A percentile compares a stretch with the other conserved stretches of the same genome.
Evolutionary conservation across 2,797 vertebrate species (phyloP).

Genomic region (Falco concolor): DNA sequence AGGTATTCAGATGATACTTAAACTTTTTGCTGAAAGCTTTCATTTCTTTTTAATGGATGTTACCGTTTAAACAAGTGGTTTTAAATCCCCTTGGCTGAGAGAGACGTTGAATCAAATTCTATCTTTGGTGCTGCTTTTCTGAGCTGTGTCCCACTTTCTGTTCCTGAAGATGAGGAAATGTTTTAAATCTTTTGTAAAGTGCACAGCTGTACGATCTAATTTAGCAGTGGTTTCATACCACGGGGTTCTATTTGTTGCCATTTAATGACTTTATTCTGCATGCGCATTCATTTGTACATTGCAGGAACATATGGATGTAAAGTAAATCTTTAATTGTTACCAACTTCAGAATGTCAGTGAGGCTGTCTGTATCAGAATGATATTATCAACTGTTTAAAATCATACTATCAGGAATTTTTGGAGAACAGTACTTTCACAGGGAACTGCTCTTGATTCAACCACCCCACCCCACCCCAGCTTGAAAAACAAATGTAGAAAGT

Average conservation of each 20-base stretch:
- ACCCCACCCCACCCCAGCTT: not conserved
- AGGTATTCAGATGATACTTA: not conserved
- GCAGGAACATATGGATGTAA: not conserved
- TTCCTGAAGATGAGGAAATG: not conserved
- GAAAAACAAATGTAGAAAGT: not conserved
- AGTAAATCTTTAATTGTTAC: not conserved
- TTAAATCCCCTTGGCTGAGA: not conserved
- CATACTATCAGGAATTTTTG: not conserved
- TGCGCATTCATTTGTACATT: not conserved
- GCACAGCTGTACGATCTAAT: not conserved
- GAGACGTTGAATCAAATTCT: not conserved
- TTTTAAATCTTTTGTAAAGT: not conserved
- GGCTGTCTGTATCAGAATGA: not conserved
- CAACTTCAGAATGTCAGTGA: not conserved
- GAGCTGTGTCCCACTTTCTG: not conserved
- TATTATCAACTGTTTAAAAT: not conserved
- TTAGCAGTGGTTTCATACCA: not conserved
- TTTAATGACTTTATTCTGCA: not conserved
- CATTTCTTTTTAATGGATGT: not conserved
- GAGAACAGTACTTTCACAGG: not conserved
- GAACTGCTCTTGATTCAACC: not conserved
- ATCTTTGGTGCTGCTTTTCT: not conserved
- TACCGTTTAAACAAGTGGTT: not conserved
- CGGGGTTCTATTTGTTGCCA: not conserved
- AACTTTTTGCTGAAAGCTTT: conserved; percentile 1